A percentile compares a stretch with the other conserved stretches of the same genome.
phyloP scores from a whole-genome alignment of 2,113 vertebrate species.

The Podarcis muralis region DNA sequence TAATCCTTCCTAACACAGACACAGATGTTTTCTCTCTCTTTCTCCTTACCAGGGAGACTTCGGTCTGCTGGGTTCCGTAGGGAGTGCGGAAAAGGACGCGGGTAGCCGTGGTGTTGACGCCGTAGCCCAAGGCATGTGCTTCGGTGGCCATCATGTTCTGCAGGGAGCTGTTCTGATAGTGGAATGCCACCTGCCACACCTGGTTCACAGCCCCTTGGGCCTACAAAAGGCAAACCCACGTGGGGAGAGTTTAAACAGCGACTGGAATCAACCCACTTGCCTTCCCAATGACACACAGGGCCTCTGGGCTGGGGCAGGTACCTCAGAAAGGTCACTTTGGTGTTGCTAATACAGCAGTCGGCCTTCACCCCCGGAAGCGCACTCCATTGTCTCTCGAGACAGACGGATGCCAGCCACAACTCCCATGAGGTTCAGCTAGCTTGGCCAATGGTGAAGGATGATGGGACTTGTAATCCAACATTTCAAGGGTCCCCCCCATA shows the following conservation, averaged over 20 bases:
- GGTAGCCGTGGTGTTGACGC: slow-evolving; percentile 40
- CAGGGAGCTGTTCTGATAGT: neutral
- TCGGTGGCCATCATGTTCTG: slow-evolving; percentile 4
- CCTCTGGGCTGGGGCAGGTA: neutral
- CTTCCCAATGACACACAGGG: too few species aligned
- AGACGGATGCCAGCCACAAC: neutral
- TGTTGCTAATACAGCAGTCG: too few species aligned
- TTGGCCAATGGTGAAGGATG: neutral
- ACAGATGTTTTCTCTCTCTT: too few species aligned
- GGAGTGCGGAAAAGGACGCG: slow-evolving; percentile 50
- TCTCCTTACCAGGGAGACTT: slow-evolving; percentile 12
- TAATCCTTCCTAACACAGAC: too few species aligned
- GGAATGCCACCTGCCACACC: slow-evolving; percentile 43
- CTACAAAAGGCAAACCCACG: neutral
- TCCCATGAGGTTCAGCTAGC: neutral
- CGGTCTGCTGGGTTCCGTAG: slow-evolving; percentile 33
- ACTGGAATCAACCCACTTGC: too few species aligned
- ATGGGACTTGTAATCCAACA: neutral
- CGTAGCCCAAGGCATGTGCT: slow-evolving; percentile 33
- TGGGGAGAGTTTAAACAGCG: neutral
- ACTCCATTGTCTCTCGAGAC: too few species aligned
- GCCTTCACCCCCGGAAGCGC: too few species aligned
- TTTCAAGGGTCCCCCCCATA: neutral
- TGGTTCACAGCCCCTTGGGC: slow-evolving; percentile 23
- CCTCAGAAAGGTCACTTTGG: too few species aligned